Evolutionary conservation across 1,140 invertebrate genomes (phyloP), one percentile per base, ranked within the genome.

Genomic region (Meloidogyne exigua): DNA sequence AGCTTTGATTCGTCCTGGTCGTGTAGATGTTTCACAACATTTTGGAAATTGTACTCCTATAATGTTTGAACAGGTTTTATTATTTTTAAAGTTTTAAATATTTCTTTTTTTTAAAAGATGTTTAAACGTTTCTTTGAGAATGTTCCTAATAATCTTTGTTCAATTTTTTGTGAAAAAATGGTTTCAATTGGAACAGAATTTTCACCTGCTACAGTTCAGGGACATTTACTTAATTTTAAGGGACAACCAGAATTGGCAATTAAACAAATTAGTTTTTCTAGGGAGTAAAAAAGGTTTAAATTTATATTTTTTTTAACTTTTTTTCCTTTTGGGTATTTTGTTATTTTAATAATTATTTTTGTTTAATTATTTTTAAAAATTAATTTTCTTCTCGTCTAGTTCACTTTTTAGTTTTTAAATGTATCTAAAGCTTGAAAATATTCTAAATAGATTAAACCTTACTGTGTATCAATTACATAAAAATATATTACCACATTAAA

Each of bases 1-100:
- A 77, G 96, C 96, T 13, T 88, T 99, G n/a, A 93, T 99, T 68
- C 90, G 97, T 79, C 96, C 97, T 10, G 97, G 97, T 1, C 89
- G 97, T 80, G 94, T 99, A 0, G 96, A 99, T 87, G 85, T 95
- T 13, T 96, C 96, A 89, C 92, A 98, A 88, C 92, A 92, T 81
- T 93, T 99, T 71, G 94, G 91, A 2, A 92, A 94, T 89, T 96
- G 95, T 84, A 91, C 91, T 67, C 84, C 87, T 7, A n/a, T 26
- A 15, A 87, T 87, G 86, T 26, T 87, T 13, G 70, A 78, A 49
- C 69, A 62, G 74, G 74, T 84, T 39, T 64, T 0, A 13, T 21
- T 28, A 23, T 57, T 26, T 62, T 44, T 36, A 11, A 21, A 72
- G 9, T 4, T 23, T 25, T 44, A 21, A 57, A 13, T 26, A 63